Evolutionary conservation across 2,888 invertebrate genomes (phyloP).

Genomic region (Cantharis lateralis): DNA sequence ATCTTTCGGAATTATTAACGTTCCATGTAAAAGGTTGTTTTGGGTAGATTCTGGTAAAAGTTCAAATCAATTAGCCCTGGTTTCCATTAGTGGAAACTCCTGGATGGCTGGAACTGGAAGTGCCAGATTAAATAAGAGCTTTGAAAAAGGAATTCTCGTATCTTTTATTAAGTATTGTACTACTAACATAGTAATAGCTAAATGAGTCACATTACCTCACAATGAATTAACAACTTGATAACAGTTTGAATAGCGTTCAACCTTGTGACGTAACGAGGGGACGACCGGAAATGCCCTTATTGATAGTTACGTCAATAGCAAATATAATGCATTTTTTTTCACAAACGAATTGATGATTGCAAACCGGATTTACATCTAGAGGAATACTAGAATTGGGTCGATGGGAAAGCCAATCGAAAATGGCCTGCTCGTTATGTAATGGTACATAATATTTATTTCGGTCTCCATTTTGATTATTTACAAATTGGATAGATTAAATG

Average conservation of each 20-base stretch:
- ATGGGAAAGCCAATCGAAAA: slow-evolving; percentile 7
- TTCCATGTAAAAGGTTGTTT: too few species aligned
- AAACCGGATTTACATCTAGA: background rate
- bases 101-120: too few species aligned
- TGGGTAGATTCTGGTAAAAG: background rate
- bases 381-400: slow-evolving; percentile 11
- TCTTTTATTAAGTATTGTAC: slow-evolving; percentile 21
- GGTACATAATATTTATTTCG: background rate
- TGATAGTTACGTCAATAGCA: slow-evolving; percentile 35
- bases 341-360: slow-evolving; percentile 10
- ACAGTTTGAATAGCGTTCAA: slow-evolving; percentile 47
- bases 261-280: slow-evolving; percentile 53
- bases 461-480: slow-evolving; percentile 1
- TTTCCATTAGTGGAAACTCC: too few species aligned
- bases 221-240: slow-evolving; percentile 55
- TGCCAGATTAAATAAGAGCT: too few species aligned
- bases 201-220: slow-evolving; percentile 46
- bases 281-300: slow-evolving; percentile 47
- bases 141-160: background rate
- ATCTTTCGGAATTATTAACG: too few species aligned
- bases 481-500: background rate
- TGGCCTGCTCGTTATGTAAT: background rate
- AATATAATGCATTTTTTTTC: slow-evolving; percentile 30
- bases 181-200: slow-evolving; percentile 37
- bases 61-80: too few species aligned